Evolutionary conservation across 2,797 vertebrate species (phyloP).

Genomic region (Rousettus madagascariensis): DNA sequence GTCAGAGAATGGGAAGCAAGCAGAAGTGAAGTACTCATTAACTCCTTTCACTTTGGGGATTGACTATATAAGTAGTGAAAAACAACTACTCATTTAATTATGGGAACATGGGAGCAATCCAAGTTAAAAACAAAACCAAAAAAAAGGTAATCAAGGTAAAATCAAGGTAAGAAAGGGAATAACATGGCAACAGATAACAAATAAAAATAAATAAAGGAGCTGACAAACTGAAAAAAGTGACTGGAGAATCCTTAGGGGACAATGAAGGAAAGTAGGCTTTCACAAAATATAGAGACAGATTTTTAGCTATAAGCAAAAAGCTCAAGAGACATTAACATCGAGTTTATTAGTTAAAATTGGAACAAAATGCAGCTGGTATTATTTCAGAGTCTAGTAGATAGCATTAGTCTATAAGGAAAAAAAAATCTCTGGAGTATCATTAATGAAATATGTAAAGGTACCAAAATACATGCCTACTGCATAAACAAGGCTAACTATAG

Average conservation of each 20-base stretch:
- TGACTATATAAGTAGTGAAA: not conserved
- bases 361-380: not conserved
- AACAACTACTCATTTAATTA: conserved; percentile 32
- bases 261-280: not conserved
- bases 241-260: not conserved
- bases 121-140: not conserved
- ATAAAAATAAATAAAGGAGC: conserved; percentile 21
- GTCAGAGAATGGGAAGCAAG: not conserved
- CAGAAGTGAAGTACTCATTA: not conserved
- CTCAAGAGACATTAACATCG: not conserved
- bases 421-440: not conserved
- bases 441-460: not conserved
- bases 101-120: conserved; percentile 7
- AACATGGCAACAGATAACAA: not conserved
- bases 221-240: conserved; percentile 5
- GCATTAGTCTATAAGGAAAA: not conserved
- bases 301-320: not conserved
- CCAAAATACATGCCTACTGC: not conserved
- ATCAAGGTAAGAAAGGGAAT: conserved; percentile 7
- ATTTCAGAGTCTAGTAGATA: not conserved
- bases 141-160: not conserved
- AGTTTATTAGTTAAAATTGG: not conserved
- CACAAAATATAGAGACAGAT: not conserved
- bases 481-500: not conserved
- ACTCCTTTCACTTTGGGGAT: not conserved